phyloP scores from a whole-genome alignment of 2,113 vertebrate genomes.

The Pantherophis guttatus region DNA sequence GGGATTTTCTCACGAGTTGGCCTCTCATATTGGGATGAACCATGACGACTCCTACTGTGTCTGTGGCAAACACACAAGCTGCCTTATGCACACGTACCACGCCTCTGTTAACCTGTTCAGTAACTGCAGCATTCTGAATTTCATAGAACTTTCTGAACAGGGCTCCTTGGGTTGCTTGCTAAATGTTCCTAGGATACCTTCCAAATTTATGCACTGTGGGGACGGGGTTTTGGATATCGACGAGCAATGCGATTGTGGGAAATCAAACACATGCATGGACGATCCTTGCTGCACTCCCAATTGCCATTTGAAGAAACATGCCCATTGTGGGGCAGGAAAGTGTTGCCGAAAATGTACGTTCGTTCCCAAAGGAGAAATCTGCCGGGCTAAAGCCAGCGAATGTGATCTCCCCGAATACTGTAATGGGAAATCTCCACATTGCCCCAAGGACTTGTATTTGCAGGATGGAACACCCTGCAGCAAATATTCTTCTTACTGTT shows the following conservation, averaged over 20 bases:
- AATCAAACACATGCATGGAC: fast-evolving
- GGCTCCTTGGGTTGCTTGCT: neutral
- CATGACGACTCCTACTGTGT: neutral
- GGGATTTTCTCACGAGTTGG: conserved; percentile 32
- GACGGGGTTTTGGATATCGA: conserved; percentile 37
- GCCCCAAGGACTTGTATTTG: conserved; percentile 37
- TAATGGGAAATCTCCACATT: neutral
- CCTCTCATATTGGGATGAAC: conserved; percentile 15
- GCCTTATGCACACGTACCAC: fast-evolving
- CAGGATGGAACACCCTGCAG: conserved; percentile 48
- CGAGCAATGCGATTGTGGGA: conserved; percentile 55
- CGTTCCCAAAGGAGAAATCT: conserved; percentile 4
- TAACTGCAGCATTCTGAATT: conserved; percentile 40
- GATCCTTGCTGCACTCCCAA: neutral
- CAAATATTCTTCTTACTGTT: neutral
- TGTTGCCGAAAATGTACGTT: conserved; percentile 39
- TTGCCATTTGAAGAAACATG: neutral
- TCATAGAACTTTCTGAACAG: fast-evolving
- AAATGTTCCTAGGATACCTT: conserved; percentile 1
- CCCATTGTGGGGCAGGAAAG: conserved; percentile 5
- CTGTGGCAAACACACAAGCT: neutral
- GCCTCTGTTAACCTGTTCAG: neutral
- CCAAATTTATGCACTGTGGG: conserved; percentile 22
- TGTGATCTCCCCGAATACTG: conserved; percentile 60
- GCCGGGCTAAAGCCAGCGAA: conserved; percentile 11